Evolutionary conservation across 2,888 invertebrate genomes (phyloP), one percentile per base, ranked within the genome.

Genomic region (Morpho achilles): DNA sequence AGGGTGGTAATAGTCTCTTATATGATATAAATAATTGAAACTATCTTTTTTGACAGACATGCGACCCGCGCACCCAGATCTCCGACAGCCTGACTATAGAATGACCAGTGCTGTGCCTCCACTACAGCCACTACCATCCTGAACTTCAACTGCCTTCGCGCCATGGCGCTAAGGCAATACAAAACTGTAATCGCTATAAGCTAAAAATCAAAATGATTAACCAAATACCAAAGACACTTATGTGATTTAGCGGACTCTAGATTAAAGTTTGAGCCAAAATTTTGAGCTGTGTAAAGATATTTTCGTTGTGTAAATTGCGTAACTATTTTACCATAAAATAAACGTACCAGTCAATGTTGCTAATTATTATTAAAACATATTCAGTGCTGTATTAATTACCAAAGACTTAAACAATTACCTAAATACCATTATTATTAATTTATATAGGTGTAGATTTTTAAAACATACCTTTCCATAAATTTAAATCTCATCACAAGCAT

Each of bases 141-240:
- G 90, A 90, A 86, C 82, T 63, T 71, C 86, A 56, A 75, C 84
- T 58, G 89, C 90, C 89, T 90, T 88, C 72, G 83, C 85, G 88
- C 88, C 89, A 23, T 90, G 90, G 90, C 88, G 90, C 73, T 88
- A 63, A 89, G 88, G 88, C 88, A 48, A 42, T 42, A 50, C 42
- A 50, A 7, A 59, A 45, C 32, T 10, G 3, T 45, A 32, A 32
- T 5, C 32, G 32, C 32, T 32, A 5, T 32, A 32, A 32, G 8
- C 9, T 22, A 32, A 50, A 54, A 47, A 40, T 46, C 44, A 32
- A 44, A 57, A 44, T 45, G 47, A n/a, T 9, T 44, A 16, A 57
- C 9, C 16, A 39, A 44, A 53, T 58, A 60, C 57, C 60, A 60
- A 60, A 61, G 60, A 54, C 51, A 53, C 40, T 55, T 8, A 7